Evolutionary conservation across 2,797 vertebrate genomes (phyloP).

Genomic region (Pelodytes ibericus): DNA sequence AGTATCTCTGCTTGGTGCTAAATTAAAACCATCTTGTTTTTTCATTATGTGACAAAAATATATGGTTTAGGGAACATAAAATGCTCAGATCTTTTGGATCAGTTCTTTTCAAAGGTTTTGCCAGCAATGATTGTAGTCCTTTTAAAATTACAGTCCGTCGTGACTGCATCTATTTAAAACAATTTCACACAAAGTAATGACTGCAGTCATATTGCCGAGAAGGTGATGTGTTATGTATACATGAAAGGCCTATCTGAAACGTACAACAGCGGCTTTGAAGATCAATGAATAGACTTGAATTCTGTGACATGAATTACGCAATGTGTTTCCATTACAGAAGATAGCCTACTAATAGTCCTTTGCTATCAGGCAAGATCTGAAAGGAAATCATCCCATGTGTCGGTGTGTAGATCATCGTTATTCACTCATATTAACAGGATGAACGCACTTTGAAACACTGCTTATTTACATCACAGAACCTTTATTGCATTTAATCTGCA

Average conservation of each 20-base stretch:
- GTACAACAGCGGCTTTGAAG: constrained; percentile 52
- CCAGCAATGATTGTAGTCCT: constrained; percentile 6
- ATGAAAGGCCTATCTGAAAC: constrained; percentile 45
- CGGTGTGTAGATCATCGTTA: constrained; percentile 12
- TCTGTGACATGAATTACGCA: constrained; percentile 47
- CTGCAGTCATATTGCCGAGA: constrained; percentile 20
- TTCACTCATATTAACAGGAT: neutral
- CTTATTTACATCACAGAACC: neutral
- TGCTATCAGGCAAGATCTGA: constrained; percentile 19
- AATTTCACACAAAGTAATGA: constrained; percentile 34
- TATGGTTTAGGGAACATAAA: neutral
- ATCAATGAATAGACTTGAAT: constrained; percentile 49
- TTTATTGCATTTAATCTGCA: constrained; percentile 4
- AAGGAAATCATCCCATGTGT: constrained; percentile 26
- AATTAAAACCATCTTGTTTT: neutral
- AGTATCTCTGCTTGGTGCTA: neutral
- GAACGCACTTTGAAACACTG: neutral
- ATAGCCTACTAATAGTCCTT: constrained; percentile 44
- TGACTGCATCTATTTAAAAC: constrained; percentile 36
- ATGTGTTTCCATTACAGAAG: constrained; percentile 35
- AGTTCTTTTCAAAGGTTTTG: constrained; percentile 15
- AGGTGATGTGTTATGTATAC: constrained; percentile 38
- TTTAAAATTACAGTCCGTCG: constrained; percentile 17
- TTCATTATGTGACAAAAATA: neutral
- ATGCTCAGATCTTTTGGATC: constrained; percentile 8